Conservation (phyloP, 2,113 vertebrate genomes). For the Phylloscopus trochiloides region DNA sequence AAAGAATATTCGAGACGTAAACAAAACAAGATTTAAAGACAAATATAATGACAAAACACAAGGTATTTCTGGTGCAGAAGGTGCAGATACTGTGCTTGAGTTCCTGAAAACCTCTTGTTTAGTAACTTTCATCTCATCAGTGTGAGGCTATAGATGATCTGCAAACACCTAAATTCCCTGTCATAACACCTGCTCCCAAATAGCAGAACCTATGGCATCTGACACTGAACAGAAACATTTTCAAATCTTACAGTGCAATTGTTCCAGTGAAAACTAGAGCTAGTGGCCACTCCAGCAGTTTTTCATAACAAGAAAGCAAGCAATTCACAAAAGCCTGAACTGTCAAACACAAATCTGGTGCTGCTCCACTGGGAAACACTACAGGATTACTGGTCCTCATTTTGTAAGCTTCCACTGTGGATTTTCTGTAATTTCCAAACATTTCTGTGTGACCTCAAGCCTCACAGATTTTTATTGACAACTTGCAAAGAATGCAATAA, state of each 20-base stretch:
- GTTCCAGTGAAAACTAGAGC: background rate
- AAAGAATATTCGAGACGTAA: background rate
- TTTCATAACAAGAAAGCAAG: background rate
- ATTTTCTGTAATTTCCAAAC: background rate
- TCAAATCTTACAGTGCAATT: background rate
- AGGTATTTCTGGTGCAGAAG: background rate
- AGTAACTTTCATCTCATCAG: background rate
- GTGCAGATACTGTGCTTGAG: background rate
- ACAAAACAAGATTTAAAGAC: background rate
- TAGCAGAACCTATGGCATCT: background rate
- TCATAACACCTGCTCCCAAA: background rate
- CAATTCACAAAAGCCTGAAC: background rate
- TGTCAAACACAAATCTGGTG: background rate
- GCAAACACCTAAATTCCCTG: background rate
- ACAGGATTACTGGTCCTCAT: background rate
- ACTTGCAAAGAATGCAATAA: background rate
- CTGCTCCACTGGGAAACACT: background rate
- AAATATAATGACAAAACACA: background rate
- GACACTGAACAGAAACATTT: background rate
- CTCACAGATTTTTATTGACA: background rate
- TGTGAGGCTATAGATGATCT: background rate
- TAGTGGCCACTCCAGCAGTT: background rate
- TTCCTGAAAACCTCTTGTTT: background rate
- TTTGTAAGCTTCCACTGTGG: background rate
- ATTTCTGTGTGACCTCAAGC: background rate